Evolutionary conservation across 2,113 vertebrate genomes (phyloP).

Genomic region (Poeciliopsis occidentalis): DNA sequence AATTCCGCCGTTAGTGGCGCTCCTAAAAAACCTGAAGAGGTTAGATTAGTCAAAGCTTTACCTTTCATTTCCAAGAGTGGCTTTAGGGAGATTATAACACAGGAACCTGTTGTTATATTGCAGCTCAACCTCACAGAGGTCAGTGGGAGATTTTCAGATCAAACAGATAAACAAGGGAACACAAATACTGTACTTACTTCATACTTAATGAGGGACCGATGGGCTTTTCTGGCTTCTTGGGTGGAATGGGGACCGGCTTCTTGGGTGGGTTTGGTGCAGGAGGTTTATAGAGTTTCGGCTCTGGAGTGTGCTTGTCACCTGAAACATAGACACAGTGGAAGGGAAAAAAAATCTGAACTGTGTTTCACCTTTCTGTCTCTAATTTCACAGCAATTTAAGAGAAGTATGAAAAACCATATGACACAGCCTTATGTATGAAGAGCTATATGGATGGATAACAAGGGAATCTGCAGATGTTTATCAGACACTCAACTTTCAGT

Average conservation of each 20-base stretch:
- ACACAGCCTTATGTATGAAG: too few relatives aligned
- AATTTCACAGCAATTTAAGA: neutral
- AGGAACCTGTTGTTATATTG: neutral
- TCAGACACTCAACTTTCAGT: neutral
- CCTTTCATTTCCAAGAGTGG: neutral
- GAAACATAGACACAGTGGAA: constrained; percentile 4
- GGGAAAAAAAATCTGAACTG: neutral
- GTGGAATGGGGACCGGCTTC: constrained; percentile 87
- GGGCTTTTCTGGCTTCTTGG: constrained; percentile 91
- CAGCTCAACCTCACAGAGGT: neutral
- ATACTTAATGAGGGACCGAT: constrained; percentile 76
- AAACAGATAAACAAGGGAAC: too few relatives aligned
- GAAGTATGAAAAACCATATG: too few relatives aligned
- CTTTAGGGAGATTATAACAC: neutral
- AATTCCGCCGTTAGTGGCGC: neutral
- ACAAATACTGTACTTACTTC: constrained; percentile 77
- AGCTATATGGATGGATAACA: neutral
- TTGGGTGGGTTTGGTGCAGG: constrained; percentile 92
- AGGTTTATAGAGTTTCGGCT: constrained; percentile 88
- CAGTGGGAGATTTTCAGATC: neutral
- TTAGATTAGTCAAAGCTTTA: neutral
- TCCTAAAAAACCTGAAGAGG: neutral
- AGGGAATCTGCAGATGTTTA: neutral
- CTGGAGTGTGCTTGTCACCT: constrained; percentile 85
- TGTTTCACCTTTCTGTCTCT: neutral